Evolutionary conservation across 1,140 invertebrate genomes (phyloP), one percentile per base, ranked within the genome.

Genomic region (Theocolax elegans): DNA sequence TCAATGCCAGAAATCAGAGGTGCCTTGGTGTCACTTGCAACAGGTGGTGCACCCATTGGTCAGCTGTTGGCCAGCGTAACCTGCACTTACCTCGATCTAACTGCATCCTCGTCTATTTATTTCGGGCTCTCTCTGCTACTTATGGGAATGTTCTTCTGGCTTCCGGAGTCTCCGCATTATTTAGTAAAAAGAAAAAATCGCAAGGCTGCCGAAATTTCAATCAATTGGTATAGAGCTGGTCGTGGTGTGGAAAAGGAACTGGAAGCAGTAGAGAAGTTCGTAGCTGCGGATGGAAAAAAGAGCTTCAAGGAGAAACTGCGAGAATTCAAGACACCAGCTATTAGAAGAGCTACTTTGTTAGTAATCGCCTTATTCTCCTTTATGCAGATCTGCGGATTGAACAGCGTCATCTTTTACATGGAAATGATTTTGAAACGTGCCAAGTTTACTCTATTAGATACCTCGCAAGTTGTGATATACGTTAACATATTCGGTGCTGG

Each of bases 371-470:
- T 94, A 60, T 91, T 92, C 75, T 84, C 90, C 1, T 90, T 92
- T 13, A 92, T 94, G 78, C 92, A 94, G 76, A 87, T 93, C 35
- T 91, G 89, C 60, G 92, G 93, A 1, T 90, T 93, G n/a, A 92
- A 92, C 63, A 91, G 90, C 1, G 86, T 94, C 21, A 89, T 91
- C 71, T 90, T 91, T 38, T 94, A 93, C 76, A 88, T 91, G 15
- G 90, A 93, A 64, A 88, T 89, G 42, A 94, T 95, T 74, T 90
- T 95, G 67, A 87, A 88, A 8, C 86, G 85, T 38, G 87, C 88
- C 25, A 88, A 89, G 58, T 86, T 87, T 3, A 82, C 72, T 0
- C 48, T 81, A 0, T 75, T 90, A 23, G 77, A 81, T 2, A 79
- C 87, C 10, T 80, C 85, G 38, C 79, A 84, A 29, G 81, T 88